Evolutionary conservation across 2,797 vertebrate genomes (phyloP).

Genomic region (Helarctos malayanus): DNA sequence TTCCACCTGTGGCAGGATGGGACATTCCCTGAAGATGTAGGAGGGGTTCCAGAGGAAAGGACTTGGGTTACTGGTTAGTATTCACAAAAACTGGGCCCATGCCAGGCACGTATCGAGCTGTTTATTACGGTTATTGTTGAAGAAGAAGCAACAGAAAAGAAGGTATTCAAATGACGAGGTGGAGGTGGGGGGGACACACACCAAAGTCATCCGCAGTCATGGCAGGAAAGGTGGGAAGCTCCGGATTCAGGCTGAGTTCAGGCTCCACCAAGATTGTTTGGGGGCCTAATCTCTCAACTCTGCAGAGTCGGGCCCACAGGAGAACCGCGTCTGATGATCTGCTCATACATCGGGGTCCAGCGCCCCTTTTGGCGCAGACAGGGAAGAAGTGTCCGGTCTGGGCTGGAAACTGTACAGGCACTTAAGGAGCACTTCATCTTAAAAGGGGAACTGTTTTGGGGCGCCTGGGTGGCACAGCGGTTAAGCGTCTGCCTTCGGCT

Average conservation of each 20-base stretch:
- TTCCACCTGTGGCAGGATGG: neutral
- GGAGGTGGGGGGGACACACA: neutral
- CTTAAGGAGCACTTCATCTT: slow-evolving; percentile 80
- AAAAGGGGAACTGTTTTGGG: slow-evolving; percentile 74
- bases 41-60: neutral
- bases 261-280: slow-evolving; percentile 59
- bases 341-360: neutral
- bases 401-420: slow-evolving; percentile 62
- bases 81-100: neutral
- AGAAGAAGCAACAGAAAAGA: slow-evolving; percentile 40
- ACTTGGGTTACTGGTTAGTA: neutral
- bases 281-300: slow-evolving; percentile 45
- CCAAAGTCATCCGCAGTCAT: neutral
- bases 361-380: slow-evolving; percentile 25
- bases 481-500: too few relatives aligned
- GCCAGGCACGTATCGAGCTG: neutral
- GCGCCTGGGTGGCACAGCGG: too few relatives aligned
- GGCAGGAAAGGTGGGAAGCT: neutral
- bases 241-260: slow-evolving; percentile 77
- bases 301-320: neutral
- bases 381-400: neutral
- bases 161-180: neutral
- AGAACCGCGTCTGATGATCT: neutral
- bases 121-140: neutral
- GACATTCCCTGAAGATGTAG: neutral